These are phyloP conservation scores for Mustela lutreola DNA, from an alignment of 2,113 vertebrate species.

Conservation along the genomic window DNA sequence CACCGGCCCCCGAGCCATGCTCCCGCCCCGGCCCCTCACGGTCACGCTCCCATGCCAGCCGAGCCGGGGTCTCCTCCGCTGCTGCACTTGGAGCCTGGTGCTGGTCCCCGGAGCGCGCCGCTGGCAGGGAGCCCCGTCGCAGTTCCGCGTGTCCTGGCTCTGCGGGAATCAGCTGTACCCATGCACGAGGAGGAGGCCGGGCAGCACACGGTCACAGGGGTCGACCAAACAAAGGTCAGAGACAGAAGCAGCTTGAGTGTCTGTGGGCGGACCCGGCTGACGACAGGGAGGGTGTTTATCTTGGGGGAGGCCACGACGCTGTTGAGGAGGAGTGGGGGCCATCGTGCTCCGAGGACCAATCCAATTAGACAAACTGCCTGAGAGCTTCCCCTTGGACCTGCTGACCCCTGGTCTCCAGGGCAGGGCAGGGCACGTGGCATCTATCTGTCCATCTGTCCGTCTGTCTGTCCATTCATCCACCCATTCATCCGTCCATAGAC, in stretches of 20 bases:
- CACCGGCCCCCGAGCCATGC: not conserved
- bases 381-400: not conserved
- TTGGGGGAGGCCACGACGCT: not conserved
- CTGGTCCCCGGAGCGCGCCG: not conserved
- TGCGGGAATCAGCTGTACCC: not conserved
- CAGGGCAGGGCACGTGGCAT: not conserved
- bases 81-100: not conserved
- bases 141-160: not conserved
- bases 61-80: rapidly evolving
- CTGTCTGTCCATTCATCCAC: not conserved
- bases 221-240: not conserved
- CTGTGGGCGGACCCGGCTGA: rapidly evolving
- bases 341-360: not conserved
- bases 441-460: not conserved
- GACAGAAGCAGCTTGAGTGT: not conserved
- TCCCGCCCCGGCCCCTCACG: not conserved
- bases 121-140: rapidly evolving
- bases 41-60: rapidly evolving
- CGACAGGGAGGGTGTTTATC: rapidly evolving
- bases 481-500: not conserved
- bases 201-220: rapidly evolving
- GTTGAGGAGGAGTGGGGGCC: not conserved
- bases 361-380: not conserved
- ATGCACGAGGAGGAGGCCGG: not conserved
- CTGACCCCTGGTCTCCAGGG: not conserved